Evolutionary conservation across 2,888 invertebrate species (phyloP).

Genomic region (Hydriomena furcata): DNA sequence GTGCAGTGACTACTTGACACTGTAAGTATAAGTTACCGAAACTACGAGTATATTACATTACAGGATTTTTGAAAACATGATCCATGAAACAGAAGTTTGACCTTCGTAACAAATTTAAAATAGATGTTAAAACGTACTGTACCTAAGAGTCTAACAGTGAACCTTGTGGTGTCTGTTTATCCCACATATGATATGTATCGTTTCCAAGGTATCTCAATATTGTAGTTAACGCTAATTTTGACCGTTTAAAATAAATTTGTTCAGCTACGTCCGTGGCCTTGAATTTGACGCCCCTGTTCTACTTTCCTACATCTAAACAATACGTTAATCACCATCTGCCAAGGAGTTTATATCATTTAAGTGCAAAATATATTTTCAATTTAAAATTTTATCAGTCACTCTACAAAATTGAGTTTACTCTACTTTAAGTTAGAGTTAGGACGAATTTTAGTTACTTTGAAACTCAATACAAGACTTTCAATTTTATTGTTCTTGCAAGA

Average conservation of each 20-base stretch:
- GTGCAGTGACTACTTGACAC: constrained; percentile 18
- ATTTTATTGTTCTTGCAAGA: constrained; percentile 50
- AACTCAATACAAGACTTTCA: constrained; percentile 34
- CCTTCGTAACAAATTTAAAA: constrained; percentile 20
- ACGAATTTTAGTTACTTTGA: constrained; percentile 26
- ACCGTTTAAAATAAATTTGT: constrained; percentile 67
- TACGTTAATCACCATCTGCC: constrained; percentile 69
- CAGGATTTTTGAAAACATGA: constrained; percentile 2
- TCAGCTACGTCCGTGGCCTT: constrained; percentile 69
- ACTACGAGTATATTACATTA: neutral
- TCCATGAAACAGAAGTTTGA: neutral
- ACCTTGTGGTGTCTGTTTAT: constrained; percentile 37
- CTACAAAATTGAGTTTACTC: constrained; percentile 1
- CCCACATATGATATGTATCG: constrained; percentile 44
- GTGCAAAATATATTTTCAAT: constrained; percentile 37
- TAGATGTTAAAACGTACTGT: constrained; percentile 13
- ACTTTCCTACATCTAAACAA: constrained; percentile 77
- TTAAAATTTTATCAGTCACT: constrained; percentile 3
- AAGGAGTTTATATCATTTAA: constrained; percentile 41
- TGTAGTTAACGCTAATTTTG: constrained; percentile 53
- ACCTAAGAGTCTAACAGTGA: constrained; percentile 23
- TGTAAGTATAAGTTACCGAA: constrained; percentile 7
- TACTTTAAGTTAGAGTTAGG: constrained; percentile 19
- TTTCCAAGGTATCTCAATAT: constrained; percentile 54
- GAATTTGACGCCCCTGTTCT: constrained; percentile 75